Conservation (phyloP, 2,888 invertebrate genomes). For the Automeris io region DNA sequence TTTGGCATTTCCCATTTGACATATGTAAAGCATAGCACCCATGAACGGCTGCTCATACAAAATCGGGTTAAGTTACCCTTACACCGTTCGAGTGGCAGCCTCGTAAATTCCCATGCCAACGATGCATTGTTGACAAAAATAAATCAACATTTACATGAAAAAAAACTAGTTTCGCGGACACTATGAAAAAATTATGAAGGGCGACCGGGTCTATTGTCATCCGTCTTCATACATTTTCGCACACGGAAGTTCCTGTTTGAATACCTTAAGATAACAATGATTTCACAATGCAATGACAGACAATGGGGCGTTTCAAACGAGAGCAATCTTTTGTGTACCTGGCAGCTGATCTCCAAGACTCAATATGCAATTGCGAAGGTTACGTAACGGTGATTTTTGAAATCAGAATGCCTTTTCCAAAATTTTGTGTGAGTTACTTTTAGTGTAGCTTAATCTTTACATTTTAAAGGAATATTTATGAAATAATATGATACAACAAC, state of each 20-base stretch:
- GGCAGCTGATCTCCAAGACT: conserved; percentile 59
- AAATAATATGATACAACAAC: too few relatives aligned
- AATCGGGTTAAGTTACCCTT: conserved; percentile 36
- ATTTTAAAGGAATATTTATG: too few relatives aligned
- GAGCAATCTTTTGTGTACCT: conserved; percentile 47
- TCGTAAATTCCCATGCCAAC: conserved; percentile 62
- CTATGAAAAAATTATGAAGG: conserved; percentile 41
- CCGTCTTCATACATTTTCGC: conserved; percentile 50
- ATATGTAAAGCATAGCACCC: conserved; percentile 16
- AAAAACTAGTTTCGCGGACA: conserved; percentile 59
- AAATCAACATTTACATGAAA: conserved; percentile 71
- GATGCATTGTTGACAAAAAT: conserved; percentile 68
- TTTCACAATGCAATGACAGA: conserved; percentile 43
- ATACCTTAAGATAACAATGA: conserved; percentile 58
- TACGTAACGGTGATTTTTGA: conserved; percentile 31
- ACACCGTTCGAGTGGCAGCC: conserved; percentile 33
- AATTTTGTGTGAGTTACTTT: conserved; percentile 14
- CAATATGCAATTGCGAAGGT: conserved; percentile 14
- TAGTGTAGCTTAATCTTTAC: conserved; percentile 15
- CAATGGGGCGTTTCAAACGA: conserved; percentile 54
- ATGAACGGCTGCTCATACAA: conserved; percentile 18
- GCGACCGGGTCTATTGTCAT: conserved; percentile 37
- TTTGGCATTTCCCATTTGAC: conserved; percentile 45
- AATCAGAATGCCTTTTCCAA: conserved; percentile 1
- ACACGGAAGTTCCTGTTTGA: conserved; percentile 66